Evolutionary conservation across 2,797 vertebrate genomes (phyloP).

Genomic region (Benthosema pterotum): DNA sequence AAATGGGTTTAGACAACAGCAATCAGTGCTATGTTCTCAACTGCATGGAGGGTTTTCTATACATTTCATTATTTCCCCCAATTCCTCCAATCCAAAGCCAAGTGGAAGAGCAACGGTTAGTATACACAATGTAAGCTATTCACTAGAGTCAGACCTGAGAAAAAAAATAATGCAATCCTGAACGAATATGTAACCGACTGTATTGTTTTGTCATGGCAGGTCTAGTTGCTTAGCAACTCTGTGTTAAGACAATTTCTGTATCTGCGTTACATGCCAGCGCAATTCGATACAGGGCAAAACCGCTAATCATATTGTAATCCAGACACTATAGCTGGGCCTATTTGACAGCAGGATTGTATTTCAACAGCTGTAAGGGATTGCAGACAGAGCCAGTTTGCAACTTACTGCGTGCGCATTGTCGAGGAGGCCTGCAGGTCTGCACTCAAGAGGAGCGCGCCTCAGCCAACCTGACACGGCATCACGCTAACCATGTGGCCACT

Average conservation of each 20-base stretch:
- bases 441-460: conserved; percentile 1
- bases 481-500: background rate
- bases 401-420: background rate
- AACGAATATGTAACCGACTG: too few species aligned
- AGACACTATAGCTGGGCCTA: background rate
- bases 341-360: conserved; percentile 5
- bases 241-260: background rate
- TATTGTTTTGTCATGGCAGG: too few species aligned
- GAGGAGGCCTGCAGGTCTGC: background rate
- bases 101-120: too few species aligned
- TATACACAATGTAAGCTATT: too few species aligned
- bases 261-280: background rate
- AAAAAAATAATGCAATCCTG: too few species aligned
- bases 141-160: too few species aligned
- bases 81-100: too few species aligned
- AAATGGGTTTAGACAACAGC: too few species aligned
- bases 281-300: background rate
- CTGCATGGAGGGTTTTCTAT: too few species aligned
- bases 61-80: too few species aligned
- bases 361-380: conserved; percentile 3
- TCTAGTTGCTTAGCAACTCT: conserved; percentile 2
- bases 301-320: conserved; percentile 1
- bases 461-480: background rate
- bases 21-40: too few species aligned
- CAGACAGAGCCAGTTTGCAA: background rate